Conservation (phyloP, 2,888 invertebrate genomes). For the Aethes cnicana region DNA sequence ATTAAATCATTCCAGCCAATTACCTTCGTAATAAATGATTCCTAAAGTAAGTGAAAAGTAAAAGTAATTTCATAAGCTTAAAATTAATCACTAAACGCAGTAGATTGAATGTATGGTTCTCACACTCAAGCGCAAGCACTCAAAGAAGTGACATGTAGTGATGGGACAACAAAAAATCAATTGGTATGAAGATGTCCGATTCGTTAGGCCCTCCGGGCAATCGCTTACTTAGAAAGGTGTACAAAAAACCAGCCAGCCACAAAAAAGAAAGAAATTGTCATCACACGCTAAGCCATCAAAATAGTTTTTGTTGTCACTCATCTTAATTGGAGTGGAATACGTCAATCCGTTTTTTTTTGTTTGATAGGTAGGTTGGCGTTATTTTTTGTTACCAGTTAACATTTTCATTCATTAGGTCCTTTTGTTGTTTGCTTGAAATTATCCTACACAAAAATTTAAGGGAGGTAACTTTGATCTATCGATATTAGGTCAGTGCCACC, state of each 20-base stretch:
- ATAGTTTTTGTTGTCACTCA: constrained; percentile 41
- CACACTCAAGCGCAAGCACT: not conserved
- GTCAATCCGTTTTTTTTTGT: constrained; percentile 30
- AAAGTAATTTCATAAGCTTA: constrained; percentile 9
- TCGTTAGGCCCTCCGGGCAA: constrained; percentile 12
- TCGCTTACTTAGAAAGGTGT: constrained; percentile 24
- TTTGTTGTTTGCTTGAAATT: too few relatives aligned
- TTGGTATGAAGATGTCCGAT: constrained; percentile 11
- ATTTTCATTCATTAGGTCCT: too few relatives aligned
- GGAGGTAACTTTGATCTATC: constrained; percentile 4
- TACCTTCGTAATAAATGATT: constrained; percentile 16
- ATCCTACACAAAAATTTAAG: constrained; percentile 2
- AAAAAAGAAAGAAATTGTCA: constrained; percentile 29
- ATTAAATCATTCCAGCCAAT: constrained; percentile 9
- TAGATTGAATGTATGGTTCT: not conserved
- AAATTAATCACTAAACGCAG: constrained; percentile 14
- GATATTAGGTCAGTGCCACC: constrained; percentile 15
- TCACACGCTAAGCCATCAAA: constrained; percentile 34
- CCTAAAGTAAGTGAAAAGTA: constrained; percentile 25
- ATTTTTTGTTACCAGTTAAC: not conserved
- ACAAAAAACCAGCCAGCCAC: constrained; percentile 7
- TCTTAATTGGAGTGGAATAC: constrained; percentile 43
- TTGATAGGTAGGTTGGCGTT: not conserved
- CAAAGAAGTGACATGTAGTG: not conserved
- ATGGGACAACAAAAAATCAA: constrained; percentile 6